Base-by-base conservation (phyloP, 2,113 vertebrate species). In the Equus quagga region DNA sequence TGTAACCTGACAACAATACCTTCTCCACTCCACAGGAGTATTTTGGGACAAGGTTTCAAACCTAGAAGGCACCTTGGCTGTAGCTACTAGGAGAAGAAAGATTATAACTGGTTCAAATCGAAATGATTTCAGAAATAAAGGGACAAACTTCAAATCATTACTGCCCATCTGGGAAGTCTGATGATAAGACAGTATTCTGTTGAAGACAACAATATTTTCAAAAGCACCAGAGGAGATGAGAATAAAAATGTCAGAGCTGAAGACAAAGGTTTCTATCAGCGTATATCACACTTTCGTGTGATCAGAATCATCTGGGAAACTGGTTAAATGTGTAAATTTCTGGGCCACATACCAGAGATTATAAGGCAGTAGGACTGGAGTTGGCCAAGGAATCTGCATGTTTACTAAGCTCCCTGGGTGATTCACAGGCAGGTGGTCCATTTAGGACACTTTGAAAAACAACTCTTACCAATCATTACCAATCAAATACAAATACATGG, bases 71-170 rank as follows among this genome's bases (percentile, higher is more conserved):
- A 88, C 84, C 26, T 62, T 93, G 41, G 31, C 49, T 89, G 11
- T 78, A 67, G 3, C 12, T 81, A 54, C 60, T 49, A 58, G 8
- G 19, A 73, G 33, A 91, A 91, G 44, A 94, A 91, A 80, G 60
- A 73, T 54, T 67, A 58, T 90, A 88, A 91, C 41, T 91, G 36
- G 46, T 67, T 96, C 87, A 91, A 89, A 97, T 33, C 36, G 67
- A 97, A 96, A 89, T 91, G 2, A 89, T 62, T 93, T 96, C 46
- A 62, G 92, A 76, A 93, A 62, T 26, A 85, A 91, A 1, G 0
- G 60, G 65, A 56, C 24, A 85, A 96, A 89, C 78, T 95, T 96
- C 73, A 76, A 92, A 94, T 90, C 51, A 88, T 70, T 75, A 84
- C 19, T 91, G 80, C 33, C 76, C 78, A 93, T 85, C 65, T 90